These are phyloP conservation scores for Eupeodes luniger DNA, from an alignment of 2,888 invertebrate species.

Conservation along the genomic window DNA sequence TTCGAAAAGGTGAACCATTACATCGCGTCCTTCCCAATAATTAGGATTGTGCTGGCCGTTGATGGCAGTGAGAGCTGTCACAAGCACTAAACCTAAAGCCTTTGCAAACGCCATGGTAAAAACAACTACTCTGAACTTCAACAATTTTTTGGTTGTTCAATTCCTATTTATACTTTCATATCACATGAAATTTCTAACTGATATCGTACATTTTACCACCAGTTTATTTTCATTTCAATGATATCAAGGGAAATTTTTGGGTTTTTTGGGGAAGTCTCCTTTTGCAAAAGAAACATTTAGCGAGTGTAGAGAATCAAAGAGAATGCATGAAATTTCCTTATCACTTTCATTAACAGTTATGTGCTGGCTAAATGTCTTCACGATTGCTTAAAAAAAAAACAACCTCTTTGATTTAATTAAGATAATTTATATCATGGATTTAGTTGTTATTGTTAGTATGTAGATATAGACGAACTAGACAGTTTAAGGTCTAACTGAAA, in stretches of 20 bases:
- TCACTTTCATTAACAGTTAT: not conserved
- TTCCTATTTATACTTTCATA: not conserved
- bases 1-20: constrained; percentile 91
- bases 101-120: constrained; percentile 13
- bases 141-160: not conserved
- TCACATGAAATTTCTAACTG: not conserved
- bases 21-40: constrained; percentile 85
- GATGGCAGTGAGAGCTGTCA: not conserved
- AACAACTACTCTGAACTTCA: not conserved
- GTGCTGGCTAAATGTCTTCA: not conserved
- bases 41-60: constrained; percentile 80
- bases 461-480: too few relatives aligned
- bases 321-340: not conserved
- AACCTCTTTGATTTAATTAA: not conserved
- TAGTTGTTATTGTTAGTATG: too few relatives aligned
- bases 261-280: not conserved
- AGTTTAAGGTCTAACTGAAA: too few relatives aligned
- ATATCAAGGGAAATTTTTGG: not conserved
- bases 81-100: constrained; percentile 8
- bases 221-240: not conserved
- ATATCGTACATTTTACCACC: not conserved
- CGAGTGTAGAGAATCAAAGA: not conserved
- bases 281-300: not conserved
- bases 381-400: not conserved
- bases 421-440: too few relatives aligned